Evolutionary conservation across 2,797 vertebrate species (phyloP), one percentile per base, ranked within the genome.

Genomic region (Centroberyx gerrardi): DNA sequence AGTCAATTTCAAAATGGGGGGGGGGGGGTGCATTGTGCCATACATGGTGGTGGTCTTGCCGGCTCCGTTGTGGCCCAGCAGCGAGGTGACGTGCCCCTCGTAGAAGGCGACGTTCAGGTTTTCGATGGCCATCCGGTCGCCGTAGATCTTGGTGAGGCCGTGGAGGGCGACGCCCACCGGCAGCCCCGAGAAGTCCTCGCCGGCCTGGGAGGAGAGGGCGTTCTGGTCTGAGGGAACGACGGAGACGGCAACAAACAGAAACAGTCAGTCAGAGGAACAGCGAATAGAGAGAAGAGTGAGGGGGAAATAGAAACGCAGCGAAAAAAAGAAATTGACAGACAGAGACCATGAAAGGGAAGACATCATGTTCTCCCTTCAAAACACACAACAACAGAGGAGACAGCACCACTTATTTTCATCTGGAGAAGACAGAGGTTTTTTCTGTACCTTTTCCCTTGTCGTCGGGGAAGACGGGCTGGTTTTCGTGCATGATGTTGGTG

Each of bases 31-130:
- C 2, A 48, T 0, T 36, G 5, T 17, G 61, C 8, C 94, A 60
- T 94, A 99, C 98, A 99, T 99, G 62, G 98, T 98, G 2, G 98
- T 99, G 4, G 98, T 99, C 94, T 99, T 99, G 60, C 98, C 98
- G 0, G 98, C 98, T 89, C 98, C 98, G 0, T 99, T 99, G 92
- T 98, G 98, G 4, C 98, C 98, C n/a, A 99, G 94, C 92, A 99
- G 88, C 17, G 97, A 91, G 46, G 98, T 99, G 82, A 99, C 96
- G 7, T 99, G 98, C 8, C 97, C 96, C 93, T 99, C 97, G 14
- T 98, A 97, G 82, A 99, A 99, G 72, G 96, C 94, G 78, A 99
- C 73, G 74, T 96, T 99, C 53, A 99, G 96, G 90, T 98, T 97
- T 61, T 97, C 22, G 67, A 99, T 94, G 31, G 97, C 98, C 5